Evolutionary conservation across 30 jellyfish, hydroid and myxozoan species (phyloP).

Genomic region (Hydractinia echinata): DNA sequence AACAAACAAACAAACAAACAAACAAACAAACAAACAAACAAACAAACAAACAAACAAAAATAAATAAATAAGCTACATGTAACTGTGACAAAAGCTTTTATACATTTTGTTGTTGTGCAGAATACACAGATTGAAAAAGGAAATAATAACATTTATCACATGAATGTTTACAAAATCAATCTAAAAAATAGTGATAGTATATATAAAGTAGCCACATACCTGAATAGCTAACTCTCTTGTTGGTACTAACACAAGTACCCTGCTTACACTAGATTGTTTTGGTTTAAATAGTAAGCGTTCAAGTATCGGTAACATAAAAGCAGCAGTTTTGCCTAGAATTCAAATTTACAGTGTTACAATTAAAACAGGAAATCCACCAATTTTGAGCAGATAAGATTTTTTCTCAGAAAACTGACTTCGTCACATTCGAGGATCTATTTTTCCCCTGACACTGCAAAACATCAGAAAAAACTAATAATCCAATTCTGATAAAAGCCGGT

Average conservation of each 20-base stretch:
- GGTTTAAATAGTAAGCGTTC: constrained; percentile 82
- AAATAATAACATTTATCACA: background rate
- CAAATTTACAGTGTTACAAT: too few relatives aligned
- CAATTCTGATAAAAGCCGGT: too few relatives aligned
- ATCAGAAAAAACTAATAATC: too few relatives aligned
- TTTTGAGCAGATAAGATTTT: too few relatives aligned
- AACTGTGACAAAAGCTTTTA: too few relatives aligned
- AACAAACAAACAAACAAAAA: background rate
- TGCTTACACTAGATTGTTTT: constrained; percentile 62
- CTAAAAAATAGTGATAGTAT: too few relatives aligned
- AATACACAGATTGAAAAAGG: background rate
- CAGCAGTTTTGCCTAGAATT: constrained; percentile 80
- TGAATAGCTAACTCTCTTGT: constrained; percentile 95
- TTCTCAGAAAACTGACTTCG: too few relatives aligned
- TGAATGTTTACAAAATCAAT: background rate
- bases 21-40: background rate
- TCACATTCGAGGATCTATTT: too few relatives aligned
- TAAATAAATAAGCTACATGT: too few relatives aligned
- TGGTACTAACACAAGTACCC: constrained; percentile 85
- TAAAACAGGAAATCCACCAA: too few relatives aligned
- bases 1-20: background rate
- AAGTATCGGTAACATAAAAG: constrained; percentile 76
- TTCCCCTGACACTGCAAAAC: too few relatives aligned
- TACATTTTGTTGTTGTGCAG: too few relatives aligned
- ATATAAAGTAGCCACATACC: constrained; percentile 24